These are phyloP conservation scores for Butorides virescens DNA, from an alignment of 2,113 vertebrate genomes.

Conservation along the genomic window DNA sequence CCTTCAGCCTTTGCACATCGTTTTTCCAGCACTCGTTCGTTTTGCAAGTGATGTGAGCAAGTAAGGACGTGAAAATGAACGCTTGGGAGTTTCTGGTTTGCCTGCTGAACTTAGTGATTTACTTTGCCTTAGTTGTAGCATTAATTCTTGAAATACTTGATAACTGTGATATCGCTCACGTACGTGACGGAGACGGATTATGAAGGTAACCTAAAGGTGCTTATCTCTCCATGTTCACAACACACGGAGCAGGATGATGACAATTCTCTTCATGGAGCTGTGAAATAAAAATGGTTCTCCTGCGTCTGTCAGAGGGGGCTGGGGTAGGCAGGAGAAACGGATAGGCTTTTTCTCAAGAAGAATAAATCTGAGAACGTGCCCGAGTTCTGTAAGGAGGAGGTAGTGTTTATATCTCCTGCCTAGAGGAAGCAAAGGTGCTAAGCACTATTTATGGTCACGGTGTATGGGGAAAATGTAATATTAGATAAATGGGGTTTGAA, in stretches of 20 bases:
- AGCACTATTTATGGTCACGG: neutral
- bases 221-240: neutral
- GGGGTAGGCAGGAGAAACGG: neutral
- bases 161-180: fast-evolving
- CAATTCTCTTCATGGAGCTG: neutral
- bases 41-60: neutral
- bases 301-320: neutral
- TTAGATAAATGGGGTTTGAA: neutral
- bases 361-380: neutral
- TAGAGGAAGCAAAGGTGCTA: neutral
- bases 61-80: neutral
- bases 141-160: neutral
- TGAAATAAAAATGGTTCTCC: neutral
- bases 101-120: neutral
- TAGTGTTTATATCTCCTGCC: neutral
- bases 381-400: neutral
- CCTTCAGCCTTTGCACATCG: neutral
- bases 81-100: neutral
- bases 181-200: neutral
- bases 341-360: neutral
- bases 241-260: neutral
- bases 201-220: neutral
- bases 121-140: neutral
- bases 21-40: neutral
- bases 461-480: neutral